A percentile compares a stretch with the other conserved stretches of the same genome.
Evolutionary conservation across 2,888 invertebrate genomes (phyloP).

Genomic region (Chrysolina haemoptera): DNA sequence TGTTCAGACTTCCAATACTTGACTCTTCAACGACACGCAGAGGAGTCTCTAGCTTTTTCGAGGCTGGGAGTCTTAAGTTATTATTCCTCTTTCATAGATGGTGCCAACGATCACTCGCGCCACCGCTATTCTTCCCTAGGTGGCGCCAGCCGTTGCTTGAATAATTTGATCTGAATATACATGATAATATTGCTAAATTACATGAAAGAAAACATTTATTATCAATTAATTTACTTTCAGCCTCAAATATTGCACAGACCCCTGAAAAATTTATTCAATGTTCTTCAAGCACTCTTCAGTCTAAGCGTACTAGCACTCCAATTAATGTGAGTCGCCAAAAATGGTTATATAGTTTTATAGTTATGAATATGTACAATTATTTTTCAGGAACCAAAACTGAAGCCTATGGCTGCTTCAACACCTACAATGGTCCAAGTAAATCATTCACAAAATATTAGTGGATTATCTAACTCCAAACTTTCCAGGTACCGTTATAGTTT

Average conservation of each 20-base stretch:
- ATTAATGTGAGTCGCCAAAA: conserved; percentile 48
- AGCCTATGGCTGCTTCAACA: conserved; percentile 36
- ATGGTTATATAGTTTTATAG: not conserved
- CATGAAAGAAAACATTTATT: too few species aligned
- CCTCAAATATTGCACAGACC: conserved; percentile 5
- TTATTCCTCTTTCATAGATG: too few species aligned
- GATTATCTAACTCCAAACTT: not conserved
- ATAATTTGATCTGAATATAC: too few species aligned
- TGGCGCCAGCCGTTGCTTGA: too few species aligned
- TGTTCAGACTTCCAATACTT: too few species aligned
- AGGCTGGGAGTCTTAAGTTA: too few species aligned
- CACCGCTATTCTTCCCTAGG: too few species aligned
- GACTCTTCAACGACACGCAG: too few species aligned
- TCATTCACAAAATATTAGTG: not conserved
- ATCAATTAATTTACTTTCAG: conserved; percentile 14
- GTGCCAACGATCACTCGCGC: too few species aligned
- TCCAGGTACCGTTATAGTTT: not conserved
- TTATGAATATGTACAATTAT: conserved; percentile 6
- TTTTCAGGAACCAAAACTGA: conserved; percentile 35
- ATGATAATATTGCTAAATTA: too few species aligned
- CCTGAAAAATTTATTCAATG: conserved; percentile 22
- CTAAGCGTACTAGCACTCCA: conserved; percentile 55
- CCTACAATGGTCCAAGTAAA: not conserved
- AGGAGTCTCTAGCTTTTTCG: too few species aligned
- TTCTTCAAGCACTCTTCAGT: conserved; percentile 30